phyloP scores from a whole-genome alignment of 2,113 vertebrate genomes.

The Conger conger region DNA sequence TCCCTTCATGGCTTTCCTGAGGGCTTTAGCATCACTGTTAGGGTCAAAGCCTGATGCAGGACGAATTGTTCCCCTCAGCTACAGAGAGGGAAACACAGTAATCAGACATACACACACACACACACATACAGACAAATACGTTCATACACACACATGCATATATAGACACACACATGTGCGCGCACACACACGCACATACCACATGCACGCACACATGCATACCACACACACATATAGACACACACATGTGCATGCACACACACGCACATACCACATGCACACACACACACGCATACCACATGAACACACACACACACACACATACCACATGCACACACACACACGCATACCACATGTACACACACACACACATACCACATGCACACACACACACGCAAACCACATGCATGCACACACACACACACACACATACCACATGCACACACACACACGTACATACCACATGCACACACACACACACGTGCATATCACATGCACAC shows the following conservation, averaged over 20 bases:
- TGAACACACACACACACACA: no score
- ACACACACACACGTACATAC: background rate
- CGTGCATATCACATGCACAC: no score
- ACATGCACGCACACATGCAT: background rate
- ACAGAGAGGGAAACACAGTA: slow-evolving; percentile 7
- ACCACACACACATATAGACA: background rate
- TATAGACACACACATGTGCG: background rate
- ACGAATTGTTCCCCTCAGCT: slow-evolving; percentile 81
- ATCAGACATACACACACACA: background rate
- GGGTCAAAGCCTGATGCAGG: slow-evolving; percentile 72
- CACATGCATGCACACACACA: background rate
- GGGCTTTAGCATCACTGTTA: slow-evolving; percentile 80
- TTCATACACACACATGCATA: no score
- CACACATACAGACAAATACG: background rate
- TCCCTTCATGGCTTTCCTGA: slow-evolving; percentile 97
- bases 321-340: background rate
- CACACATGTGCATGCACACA: background rate
- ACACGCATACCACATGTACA: background rate
- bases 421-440: background rate
- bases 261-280: background rate
- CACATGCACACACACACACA: no score
- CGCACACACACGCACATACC: background rate
- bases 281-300: background rate
- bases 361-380: background rate
- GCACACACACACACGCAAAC: slow-evolving; percentile 6